These are phyloP conservation scores for Procambarus virginalis DNA, from an alignment of 1,140 invertebrate genomes.

Conservation along the genomic window DNA sequence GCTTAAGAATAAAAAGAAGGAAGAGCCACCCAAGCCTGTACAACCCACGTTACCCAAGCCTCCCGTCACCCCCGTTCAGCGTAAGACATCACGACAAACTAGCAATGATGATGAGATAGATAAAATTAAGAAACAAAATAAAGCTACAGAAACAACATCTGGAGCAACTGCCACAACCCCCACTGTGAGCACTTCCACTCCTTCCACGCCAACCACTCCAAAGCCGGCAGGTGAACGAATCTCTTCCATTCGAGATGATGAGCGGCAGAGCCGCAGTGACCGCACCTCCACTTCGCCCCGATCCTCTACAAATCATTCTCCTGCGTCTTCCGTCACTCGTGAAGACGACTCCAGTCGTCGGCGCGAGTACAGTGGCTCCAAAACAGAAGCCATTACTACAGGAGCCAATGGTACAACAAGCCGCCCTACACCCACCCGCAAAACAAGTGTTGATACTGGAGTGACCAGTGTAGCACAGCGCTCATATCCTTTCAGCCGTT, in stretches of 20 bases:
- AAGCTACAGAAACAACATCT: conserved; percentile 76
- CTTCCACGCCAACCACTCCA: conserved; percentile 53
- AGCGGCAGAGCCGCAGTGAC: conserved; percentile 73
- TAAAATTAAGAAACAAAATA: conserved; percentile 91
- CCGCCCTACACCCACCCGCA: conserved; percentile 51
- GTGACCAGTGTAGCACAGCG: conserved; percentile 66
- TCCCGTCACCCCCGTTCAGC: conserved; percentile 70
- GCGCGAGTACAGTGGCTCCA: conserved; percentile 35
- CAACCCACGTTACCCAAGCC: conserved; percentile 76
- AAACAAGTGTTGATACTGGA: conserved; percentile 68
- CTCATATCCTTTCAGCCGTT: conserved; percentile 67
- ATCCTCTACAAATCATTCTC: conserved; percentile 66
- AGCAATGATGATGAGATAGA: conserved; percentile 90
- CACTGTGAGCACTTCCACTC: conserved; percentile 28
- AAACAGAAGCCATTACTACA: conserved; percentile 21
- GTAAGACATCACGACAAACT: conserved; percentile 78
- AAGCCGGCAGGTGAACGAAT: conserved; percentile 76
- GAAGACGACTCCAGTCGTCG: conserved; percentile 74
- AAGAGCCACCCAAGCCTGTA: conserved; percentile 73
- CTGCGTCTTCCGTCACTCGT: conserved; percentile 71
- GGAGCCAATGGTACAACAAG: conserved; percentile 47
- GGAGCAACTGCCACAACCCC: conserved; percentile 77
- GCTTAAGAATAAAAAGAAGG: conserved; percentile 69
- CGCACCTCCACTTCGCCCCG: conserved; percentile 71
- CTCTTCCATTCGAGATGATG: conserved; percentile 74